A percentile compares a stretch with the other conserved stretches of the same genome.
phyloP scores from a whole-genome alignment of 1,140 invertebrate species.

The Uloborus diversus region DNA sequence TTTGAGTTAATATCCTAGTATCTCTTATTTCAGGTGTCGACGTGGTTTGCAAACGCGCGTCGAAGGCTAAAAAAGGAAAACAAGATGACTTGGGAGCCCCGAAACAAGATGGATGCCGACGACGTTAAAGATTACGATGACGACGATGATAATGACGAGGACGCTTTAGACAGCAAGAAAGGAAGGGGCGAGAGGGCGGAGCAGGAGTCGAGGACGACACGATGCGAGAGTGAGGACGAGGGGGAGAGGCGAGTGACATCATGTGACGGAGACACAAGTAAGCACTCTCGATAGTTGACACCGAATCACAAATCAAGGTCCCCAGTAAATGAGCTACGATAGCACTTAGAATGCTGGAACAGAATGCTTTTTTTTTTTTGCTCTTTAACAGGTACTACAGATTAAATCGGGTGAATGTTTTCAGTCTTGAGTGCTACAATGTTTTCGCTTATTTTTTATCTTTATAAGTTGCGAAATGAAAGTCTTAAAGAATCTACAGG shows the following conservation, averaged over 20 bases:
- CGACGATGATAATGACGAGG: constrained; percentile 53
- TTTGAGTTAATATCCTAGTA: no score
- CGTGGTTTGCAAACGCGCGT: constrained; percentile 73
- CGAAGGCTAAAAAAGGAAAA: constrained; percentile 71
- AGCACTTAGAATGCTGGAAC: no score
- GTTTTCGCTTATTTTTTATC: no score
- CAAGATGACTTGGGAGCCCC: constrained; percentile 71
- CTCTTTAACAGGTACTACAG: no score
- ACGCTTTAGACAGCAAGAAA: neutral
- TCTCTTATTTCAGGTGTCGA: constrained; percentile 66
- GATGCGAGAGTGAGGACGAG: constrained; percentile 46
- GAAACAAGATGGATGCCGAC: constrained; percentile 64
- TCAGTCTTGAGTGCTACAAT: no score
- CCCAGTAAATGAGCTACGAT: no score
- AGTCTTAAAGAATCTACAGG: no score
- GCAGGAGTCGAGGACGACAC: neutral
- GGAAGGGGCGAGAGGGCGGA: constrained; percentile 12
- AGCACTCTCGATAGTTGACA: no score
- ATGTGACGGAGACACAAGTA: constrained; percentile 32
- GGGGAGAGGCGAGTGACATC: constrained; percentile 1
- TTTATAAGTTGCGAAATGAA: no score
- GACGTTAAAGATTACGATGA: constrained; percentile 64
- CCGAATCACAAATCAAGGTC: no score
- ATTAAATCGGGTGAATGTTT: no score
- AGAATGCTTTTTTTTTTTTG: no score